phyloP scores from a whole-genome alignment of 2,888 invertebrate genomes.

The Amblyjoppa proteus region DNA sequence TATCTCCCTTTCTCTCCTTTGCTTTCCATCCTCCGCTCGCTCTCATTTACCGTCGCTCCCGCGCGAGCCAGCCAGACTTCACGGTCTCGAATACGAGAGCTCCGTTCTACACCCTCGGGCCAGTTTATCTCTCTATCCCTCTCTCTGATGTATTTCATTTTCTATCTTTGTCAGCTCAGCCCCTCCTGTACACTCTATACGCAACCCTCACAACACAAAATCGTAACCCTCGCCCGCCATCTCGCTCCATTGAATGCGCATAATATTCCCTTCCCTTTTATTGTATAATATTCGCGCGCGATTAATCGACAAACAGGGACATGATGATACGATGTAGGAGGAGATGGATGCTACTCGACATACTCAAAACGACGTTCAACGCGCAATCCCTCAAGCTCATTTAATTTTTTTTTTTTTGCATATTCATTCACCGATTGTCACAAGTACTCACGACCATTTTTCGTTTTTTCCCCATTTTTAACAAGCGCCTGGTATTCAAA shows the following conservation, averaged over 20 bases:
- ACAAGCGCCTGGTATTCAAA: conserved; percentile 45
- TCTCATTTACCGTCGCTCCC: conserved; percentile 63
- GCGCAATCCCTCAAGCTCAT: conserved; percentile 8
- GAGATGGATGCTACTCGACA: conserved; percentile 35
- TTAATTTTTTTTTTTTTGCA: conserved; percentile 11
- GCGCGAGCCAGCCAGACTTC: conserved; percentile 45
- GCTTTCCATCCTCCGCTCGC: conserved; percentile 48
- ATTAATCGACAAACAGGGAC: conserved; percentile 52
- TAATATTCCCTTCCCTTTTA: conserved; percentile 51
- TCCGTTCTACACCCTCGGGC: conserved; percentile 55
- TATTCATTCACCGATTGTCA: conserved; percentile 50
- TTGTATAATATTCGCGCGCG: conserved; percentile 45
- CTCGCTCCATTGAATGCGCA: conserved; percentile 53
- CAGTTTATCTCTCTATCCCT: conserved; percentile 26
- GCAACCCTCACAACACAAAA: conserved; percentile 27
- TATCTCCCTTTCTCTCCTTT: conserved; percentile 44
- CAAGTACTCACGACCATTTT: conserved; percentile 28
- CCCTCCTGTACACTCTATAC: conserved; percentile 19
- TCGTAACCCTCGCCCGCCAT: conserved; percentile 45
- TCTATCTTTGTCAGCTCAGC: conserved; percentile 29
- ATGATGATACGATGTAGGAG: conserved; percentile 43
- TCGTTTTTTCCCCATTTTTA: conserved; percentile 20
- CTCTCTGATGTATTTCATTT: conserved; percentile 32
- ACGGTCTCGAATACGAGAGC: conserved; percentile 58
- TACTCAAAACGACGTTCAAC: background rate